A percentile compares a stretch with the other conserved stretches of the same genome.
Conservation (phyloP, 2,888 invertebrate genomes). For the Stomorhina lunata region DNA sequence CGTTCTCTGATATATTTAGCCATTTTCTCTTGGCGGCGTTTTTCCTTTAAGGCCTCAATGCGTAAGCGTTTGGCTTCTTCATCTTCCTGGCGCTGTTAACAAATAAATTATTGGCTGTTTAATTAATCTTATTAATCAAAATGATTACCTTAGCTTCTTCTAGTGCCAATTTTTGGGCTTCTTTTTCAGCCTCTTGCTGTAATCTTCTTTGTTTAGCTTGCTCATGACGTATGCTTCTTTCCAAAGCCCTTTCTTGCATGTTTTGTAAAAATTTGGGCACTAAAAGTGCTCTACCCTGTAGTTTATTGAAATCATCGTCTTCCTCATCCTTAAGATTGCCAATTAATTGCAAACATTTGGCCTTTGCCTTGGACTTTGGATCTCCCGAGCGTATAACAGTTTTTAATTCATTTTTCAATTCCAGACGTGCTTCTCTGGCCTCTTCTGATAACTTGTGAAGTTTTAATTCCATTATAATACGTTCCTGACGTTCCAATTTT, state of each 20-base stretch:
- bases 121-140: too few relatives aligned
- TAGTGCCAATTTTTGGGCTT: slow-evolving; percentile 78
- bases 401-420: slow-evolving; percentile 82
- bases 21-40: slow-evolving; percentile 83
- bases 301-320: slow-evolving; percentile 72
- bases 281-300: slow-evolving; percentile 76
- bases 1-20: slow-evolving; percentile 83
- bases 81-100: slow-evolving; percentile 78
- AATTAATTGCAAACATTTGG: slow-evolving; percentile 78
- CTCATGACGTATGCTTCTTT: slow-evolving; percentile 81
- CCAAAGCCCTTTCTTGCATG: slow-evolving; percentile 87
- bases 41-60: slow-evolving; percentile 83
- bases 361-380: slow-evolving; percentile 81
- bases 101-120: background rate
- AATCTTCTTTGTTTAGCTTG: slow-evolving; percentile 78
- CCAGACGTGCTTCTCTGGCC: slow-evolving; percentile 83
- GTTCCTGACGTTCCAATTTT: slow-evolving; percentile 86
- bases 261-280: slow-evolving; percentile 86
- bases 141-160: slow-evolving; percentile 79
- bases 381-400: slow-evolving; percentile 82
- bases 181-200: slow-evolving; percentile 77
- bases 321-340: slow-evolving; percentile 77
- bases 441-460: slow-evolving; percentile 86
- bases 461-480: slow-evolving; percentile 87
- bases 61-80: slow-evolving; percentile 83